These are phyloP conservation scores for Bambusicola thoracicus DNA, from an alignment of 2,113 vertebrate genomes.

Conservation along the genomic window DNA sequence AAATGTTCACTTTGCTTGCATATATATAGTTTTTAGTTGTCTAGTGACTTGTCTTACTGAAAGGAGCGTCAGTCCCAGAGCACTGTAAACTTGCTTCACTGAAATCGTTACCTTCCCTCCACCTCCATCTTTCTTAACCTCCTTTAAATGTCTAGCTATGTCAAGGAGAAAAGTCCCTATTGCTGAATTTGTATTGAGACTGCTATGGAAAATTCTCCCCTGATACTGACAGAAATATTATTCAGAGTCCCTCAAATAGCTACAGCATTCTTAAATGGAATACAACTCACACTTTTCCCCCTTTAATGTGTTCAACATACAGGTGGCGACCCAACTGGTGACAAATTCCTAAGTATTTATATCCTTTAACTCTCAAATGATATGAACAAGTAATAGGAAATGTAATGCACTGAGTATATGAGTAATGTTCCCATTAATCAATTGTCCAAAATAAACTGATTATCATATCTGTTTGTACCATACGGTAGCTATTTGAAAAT, in stretches of 20 bases:
- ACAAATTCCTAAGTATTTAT: slow-evolving; percentile 77
- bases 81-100: neutral
- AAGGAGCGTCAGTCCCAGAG: neutral
- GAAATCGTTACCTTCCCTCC: neutral
- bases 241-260: slow-evolving; percentile 14
- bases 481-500: slow-evolving; percentile 38
- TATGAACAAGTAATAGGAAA: slow-evolving; percentile 61
- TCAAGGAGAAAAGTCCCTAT: neutral
- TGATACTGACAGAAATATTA: slow-evolving; percentile 38
- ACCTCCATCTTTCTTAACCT: neutral
- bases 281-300: slow-evolving; percentile 42
- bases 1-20: neutral
- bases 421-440: slow-evolving; percentile 67
- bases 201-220: slow-evolving; percentile 20
- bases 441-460: slow-evolving; percentile 59
- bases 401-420: slow-evolving; percentile 47
- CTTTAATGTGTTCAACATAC: slow-evolving; percentile 60
- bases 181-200: neutral
- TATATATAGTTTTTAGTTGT: neutral
- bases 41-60: neutral
- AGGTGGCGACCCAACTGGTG: slow-evolving; percentile 60
- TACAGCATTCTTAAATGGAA: slow-evolving; percentile 34
- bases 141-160: neutral
- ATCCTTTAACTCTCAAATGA: slow-evolving; percentile 63
- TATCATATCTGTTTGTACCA: slow-evolving; percentile 51